phyloP scores from a whole-genome alignment of 2,797 vertebrate genomes.

The Esox lucius region DNA sequence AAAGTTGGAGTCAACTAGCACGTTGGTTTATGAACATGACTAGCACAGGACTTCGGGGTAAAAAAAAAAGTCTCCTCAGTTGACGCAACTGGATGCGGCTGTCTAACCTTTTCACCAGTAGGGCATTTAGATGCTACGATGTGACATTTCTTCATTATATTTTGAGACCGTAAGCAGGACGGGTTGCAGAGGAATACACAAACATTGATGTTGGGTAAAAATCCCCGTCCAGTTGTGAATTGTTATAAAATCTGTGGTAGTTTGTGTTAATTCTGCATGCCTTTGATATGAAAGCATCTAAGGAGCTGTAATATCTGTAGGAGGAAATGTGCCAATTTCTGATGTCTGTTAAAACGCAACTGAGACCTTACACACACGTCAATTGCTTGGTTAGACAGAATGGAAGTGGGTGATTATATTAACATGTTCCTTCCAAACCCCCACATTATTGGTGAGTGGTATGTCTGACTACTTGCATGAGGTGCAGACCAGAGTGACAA shows the following conservation, averaged over 20 bases:
- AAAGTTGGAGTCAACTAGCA: too few species aligned
- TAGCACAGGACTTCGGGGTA: too few species aligned
- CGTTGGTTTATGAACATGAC: too few species aligned
- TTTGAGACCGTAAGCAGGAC: too few species aligned
- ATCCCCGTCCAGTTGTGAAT: neutral
- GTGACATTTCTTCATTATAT: too few species aligned
- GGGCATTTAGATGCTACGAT: too few species aligned
- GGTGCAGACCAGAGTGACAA: constrained; percentile 52
- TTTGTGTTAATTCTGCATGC: neutral
- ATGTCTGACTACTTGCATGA: constrained; percentile 47
- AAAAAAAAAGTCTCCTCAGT: too few species aligned
- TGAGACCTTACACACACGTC: neutral
- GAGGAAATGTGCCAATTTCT: neutral
- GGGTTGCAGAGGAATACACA: too few species aligned
- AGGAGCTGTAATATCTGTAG: neutral
- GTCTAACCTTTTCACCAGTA: too few species aligned
- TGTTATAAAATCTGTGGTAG: neutral
- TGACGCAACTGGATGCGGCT: too few species aligned
- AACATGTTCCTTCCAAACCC: neutral
- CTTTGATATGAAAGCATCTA: neutral
- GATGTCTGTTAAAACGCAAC: neutral
- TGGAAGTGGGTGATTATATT: constrained; percentile 46
- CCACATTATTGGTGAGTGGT: neutral
- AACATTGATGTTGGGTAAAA: too few species aligned
- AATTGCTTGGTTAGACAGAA: constrained; percentile 50